A percentile compares a stretch with the other conserved stretches of the same genome.
Conservation (phyloP, 2,113 vertebrate species). For the Eudyptes chrysolophus region DNA sequence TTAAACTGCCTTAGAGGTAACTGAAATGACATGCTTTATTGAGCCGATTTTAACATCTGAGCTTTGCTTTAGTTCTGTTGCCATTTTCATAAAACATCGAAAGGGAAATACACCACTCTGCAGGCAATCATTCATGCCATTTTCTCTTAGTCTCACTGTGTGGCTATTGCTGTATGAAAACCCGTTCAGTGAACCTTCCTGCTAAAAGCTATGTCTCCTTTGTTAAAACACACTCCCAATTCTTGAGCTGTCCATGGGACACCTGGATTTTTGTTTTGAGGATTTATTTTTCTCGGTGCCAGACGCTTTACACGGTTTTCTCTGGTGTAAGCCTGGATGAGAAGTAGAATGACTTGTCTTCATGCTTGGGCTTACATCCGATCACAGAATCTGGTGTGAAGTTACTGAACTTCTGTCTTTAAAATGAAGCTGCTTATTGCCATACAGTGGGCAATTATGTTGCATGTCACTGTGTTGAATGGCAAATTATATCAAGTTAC, state of each 20-base stretch:
- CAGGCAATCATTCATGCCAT: neutral
- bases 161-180: neutral
- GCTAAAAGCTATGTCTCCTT: neutral
- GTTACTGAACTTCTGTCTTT: neutral
- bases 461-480: neutral
- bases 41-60: neutral
- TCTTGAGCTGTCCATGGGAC: neutral
- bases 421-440: neutral
- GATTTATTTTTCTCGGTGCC: neutral
- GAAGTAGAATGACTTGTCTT: neutral
- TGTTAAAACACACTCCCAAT: neutral
- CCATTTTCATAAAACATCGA: neutral
- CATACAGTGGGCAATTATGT: neutral
- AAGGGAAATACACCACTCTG: neutral
- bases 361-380: neutral
- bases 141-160: neutral
- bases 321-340: neutral
- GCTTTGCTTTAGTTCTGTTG: neutral
- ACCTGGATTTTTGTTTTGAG: neutral
- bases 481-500: neutral
- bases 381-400: neutral
- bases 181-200: neutral
- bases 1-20: neutral
- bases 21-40: neutral
- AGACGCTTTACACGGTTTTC: neutral